phyloP scores from a whole-genome alignment of 2,888 invertebrate species.

The Conomelus anceps region DNA sequence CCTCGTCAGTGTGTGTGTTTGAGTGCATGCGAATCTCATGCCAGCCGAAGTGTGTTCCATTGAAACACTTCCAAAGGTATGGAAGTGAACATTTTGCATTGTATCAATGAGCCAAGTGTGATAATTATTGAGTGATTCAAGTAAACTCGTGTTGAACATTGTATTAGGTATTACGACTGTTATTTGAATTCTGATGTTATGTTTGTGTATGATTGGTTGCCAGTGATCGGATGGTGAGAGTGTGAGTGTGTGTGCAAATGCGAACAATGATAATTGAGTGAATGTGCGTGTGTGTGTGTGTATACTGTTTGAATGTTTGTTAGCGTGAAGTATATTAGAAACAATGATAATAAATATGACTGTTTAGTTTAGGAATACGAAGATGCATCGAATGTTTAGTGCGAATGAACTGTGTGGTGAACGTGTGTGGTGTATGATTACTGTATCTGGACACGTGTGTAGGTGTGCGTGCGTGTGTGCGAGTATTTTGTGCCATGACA shows the following conservation, averaged over 20 bases:
- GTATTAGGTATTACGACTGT: conserved; percentile 31
- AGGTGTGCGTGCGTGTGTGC: conserved; percentile 30
- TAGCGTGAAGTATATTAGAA: neutral
- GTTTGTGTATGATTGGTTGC: conserved; percentile 16
- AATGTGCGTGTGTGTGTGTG: no score
- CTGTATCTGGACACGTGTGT: conserved; percentile 5
- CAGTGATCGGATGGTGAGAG: conserved; percentile 16
- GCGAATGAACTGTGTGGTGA: neutral
- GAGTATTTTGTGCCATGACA: conserved; percentile 30
- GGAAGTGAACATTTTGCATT: conserved; percentile 37
- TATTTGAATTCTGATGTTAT: conserved; percentile 28
- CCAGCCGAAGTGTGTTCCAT: conserved; percentile 37
- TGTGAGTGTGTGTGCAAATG: conserved; percentile 9
- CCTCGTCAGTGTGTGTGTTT: conserved; percentile 33
- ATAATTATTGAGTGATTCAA: conserved; percentile 6
- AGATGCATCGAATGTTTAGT: neutral
- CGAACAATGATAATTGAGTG: neutral
- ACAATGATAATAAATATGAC: neutral
- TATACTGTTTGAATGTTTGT: neutral
- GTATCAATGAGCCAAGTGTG: conserved; percentile 36
- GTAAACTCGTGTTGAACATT: conserved; percentile 27
- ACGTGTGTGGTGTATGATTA: no score
- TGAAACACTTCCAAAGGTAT: conserved; percentile 37
- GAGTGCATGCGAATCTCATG: conserved; percentile 32
- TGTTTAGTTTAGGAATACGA: neutral